phyloP scores from a whole-genome alignment of 2,113 vertebrate species.

The Daboia siamensis region DNA sequence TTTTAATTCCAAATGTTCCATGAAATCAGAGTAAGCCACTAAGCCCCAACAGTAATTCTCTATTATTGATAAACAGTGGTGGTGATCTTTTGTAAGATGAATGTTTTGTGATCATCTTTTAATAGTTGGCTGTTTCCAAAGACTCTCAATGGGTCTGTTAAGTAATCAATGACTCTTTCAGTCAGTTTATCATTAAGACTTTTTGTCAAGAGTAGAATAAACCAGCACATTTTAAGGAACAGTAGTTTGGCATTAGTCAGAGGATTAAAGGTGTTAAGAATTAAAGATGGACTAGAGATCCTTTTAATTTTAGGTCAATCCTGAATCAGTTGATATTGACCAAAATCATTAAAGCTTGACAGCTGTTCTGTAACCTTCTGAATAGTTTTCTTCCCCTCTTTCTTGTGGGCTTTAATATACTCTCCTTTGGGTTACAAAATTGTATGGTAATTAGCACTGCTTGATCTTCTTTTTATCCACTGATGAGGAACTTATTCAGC shows the following conservation, averaged over 20 bases:
- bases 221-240: constrained; percentile 55
- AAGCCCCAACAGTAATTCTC: neutral
- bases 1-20: neutral
- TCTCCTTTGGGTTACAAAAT: neutral
- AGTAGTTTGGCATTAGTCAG: constrained; percentile 36
- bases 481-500: neutral
- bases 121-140: constrained; percentile 34
- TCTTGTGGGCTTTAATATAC: neutral
- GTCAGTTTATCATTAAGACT: constrained; percentile 42
- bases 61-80: neutral
- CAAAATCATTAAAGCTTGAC: constrained; percentile 18
- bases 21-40: neutral
- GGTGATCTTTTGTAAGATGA: neutral
- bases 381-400: neutral
- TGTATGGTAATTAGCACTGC: neutral
- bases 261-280: constrained; percentile 27
- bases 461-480: neutral
- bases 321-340: neutral
- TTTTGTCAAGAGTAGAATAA: constrained; percentile 47
- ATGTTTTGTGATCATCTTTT: neutral
- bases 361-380: constrained; percentile 11
- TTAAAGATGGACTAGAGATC: constrained; percentile 1
- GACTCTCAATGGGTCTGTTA: constrained; percentile 40
- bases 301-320: neutral
- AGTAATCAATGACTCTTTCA: constrained; percentile 52